Percentiles rank a stretch among this genome's conserved stretches.
Evolutionary conservation across 1,140 invertebrate species (phyloP).

Genomic region (Maniola jurtina): DNA sequence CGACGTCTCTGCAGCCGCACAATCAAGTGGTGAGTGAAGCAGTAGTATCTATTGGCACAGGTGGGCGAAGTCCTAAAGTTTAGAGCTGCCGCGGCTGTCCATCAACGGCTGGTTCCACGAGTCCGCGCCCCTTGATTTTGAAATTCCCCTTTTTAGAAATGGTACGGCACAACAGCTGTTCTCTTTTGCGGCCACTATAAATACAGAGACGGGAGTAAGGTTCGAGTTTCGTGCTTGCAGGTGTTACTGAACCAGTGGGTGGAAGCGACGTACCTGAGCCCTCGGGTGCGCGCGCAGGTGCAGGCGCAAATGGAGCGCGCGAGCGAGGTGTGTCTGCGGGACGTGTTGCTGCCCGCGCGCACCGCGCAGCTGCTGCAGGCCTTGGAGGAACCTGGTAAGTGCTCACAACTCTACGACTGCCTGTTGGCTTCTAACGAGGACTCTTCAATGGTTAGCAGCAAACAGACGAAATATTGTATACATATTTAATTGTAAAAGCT

Average conservation of each 20-base stretch:
- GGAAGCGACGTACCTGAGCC: constrained; percentile 55
- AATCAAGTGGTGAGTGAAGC: constrained; percentile 8
- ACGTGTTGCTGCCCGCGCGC: constrained; percentile 38
- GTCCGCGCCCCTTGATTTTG: no score
- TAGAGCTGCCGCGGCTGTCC: constrained; percentile 82
- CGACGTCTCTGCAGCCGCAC: constrained; percentile 28
- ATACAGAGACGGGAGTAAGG: no score
- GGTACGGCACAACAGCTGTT: no score
- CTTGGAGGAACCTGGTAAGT: constrained; percentile 31
- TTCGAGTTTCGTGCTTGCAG: constrained; percentile 21
- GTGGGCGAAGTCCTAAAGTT: no score
- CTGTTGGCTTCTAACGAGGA: no score
- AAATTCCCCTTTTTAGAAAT: no score
- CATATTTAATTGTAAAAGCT: no score
- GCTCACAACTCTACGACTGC: no score
- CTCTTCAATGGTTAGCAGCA: no score
- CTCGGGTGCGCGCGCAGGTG: constrained; percentile 54
- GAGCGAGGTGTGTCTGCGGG: constrained; percentile 48
- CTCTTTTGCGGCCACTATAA: no score
- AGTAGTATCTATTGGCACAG: no score
- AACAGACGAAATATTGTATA: no score
- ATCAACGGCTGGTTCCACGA: constrained; percentile 90
- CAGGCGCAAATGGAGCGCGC: constrained; percentile 64
- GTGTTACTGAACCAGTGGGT: constrained; percentile 57
- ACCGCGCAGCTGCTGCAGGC: constrained; percentile 37